phyloP scores from a whole-genome alignment of 2,113 vertebrate species.

The Thryonomys swinderianus region DNA sequence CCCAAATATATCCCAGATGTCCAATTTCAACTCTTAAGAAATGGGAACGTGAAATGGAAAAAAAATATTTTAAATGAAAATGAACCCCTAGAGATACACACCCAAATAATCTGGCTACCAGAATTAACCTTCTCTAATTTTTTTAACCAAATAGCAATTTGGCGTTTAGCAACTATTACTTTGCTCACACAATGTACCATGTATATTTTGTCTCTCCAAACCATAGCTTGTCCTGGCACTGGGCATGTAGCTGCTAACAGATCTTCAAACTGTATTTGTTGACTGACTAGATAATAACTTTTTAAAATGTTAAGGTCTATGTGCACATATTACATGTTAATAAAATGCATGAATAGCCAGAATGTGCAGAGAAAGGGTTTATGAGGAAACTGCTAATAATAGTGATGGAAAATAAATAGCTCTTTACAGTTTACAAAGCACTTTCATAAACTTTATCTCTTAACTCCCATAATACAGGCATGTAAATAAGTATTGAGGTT shows the following conservation, averaged over 20 bases:
- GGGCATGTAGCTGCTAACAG: background rate
- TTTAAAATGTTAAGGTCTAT: background rate
- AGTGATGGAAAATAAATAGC: slow-evolving; percentile 49
- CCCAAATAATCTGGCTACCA: background rate
- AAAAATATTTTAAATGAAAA: slow-evolving; percentile 33
- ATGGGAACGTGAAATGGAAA: background rate
- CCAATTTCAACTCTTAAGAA: slow-evolving; percentile 37
- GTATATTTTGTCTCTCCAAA: background rate
- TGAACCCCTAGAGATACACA: background rate
- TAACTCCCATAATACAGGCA: slow-evolving; percentile 7
- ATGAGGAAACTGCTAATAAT: background rate
- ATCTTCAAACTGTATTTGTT: background rate
- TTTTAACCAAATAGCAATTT: background rate
- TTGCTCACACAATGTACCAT: background rate
- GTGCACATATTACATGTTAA: background rate
- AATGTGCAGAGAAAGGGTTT: background rate
- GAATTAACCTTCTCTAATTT: background rate
- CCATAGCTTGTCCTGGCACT: background rate
- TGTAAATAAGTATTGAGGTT: slow-evolving; percentile 9
- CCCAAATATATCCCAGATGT: slow-evolving; percentile 60
- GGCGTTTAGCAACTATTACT: background rate
- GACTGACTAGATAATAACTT: background rate
- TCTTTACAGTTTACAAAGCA: slow-evolving; percentile 38
- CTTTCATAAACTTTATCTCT: slow-evolving; percentile 46
- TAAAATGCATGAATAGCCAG: background rate